phyloP scores from a whole-genome alignment of 2,888 invertebrate genomes.

The Apotomis capreana region DNA sequence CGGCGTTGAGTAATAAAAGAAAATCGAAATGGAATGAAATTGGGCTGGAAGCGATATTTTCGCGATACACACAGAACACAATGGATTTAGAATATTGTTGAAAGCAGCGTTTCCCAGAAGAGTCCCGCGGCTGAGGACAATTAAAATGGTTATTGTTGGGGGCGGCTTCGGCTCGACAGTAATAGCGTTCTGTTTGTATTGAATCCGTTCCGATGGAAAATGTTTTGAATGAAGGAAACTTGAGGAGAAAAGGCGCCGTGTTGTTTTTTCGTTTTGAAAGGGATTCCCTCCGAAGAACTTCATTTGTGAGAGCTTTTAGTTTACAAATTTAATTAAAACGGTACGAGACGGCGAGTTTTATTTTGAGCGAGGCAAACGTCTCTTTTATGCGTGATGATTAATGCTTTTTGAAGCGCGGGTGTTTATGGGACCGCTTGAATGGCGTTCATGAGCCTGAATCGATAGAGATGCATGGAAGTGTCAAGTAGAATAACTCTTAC shows the following conservation, averaged over 20 bases:
- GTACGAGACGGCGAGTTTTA: slow-evolving; percentile 51
- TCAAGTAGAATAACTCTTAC: slow-evolving; percentile 57
- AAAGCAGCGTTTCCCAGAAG: slow-evolving; percentile 69
- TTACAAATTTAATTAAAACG: slow-evolving; percentile 73
- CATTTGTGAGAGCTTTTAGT: slow-evolving; percentile 67
- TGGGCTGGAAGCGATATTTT: slow-evolving; percentile 81
- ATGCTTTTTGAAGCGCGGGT: slow-evolving; percentile 50
- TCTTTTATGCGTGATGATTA: slow-evolving; percentile 55
- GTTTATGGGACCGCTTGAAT: slow-evolving; percentile 25
- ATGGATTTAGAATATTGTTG: slow-evolving; percentile 76
- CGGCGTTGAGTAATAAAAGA: slow-evolving; percentile 83
- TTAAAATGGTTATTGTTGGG: slow-evolving; percentile 77
- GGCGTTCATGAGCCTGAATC: slow-evolving; percentile 1
- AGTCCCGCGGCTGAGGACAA: slow-evolving; percentile 71
- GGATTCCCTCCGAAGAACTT: slow-evolving; percentile 64
- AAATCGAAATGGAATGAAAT: slow-evolving; percentile 84
- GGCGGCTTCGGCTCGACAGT: slow-evolving; percentile 59
- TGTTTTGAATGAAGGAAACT: slow-evolving; percentile 70
- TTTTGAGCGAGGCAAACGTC: slow-evolving; percentile 51
- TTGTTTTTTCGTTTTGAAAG: slow-evolving; percentile 67
- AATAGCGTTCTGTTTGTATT: slow-evolving; percentile 72
- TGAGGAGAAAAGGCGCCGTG: slow-evolving; percentile 64
- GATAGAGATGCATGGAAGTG: slow-evolving; percentile 46
- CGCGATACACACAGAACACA: slow-evolving; percentile 74
- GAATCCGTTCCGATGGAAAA: slow-evolving; percentile 69